These are phyloP conservation scores for Sebastes trivittatus DNA, from an alignment of 2,797 vertebrate genomes.

Conservation along the genomic window DNA sequence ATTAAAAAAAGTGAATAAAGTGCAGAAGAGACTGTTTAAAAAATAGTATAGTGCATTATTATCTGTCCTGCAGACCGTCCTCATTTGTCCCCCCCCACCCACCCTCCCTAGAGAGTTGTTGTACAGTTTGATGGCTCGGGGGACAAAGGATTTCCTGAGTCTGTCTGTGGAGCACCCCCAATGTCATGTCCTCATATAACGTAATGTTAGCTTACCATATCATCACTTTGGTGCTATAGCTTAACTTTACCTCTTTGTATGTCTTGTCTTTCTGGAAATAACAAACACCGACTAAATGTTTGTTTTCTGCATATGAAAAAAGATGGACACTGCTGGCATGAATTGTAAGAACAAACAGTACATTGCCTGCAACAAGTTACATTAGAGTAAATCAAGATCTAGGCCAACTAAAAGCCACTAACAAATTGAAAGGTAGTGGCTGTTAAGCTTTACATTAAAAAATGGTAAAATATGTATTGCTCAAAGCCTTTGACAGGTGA, in stretches of 20 bases:
- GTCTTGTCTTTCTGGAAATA: neutral
- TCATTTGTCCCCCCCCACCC: too few relatives aligned
- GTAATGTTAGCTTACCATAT: too few relatives aligned
- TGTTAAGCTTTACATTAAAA: neutral
- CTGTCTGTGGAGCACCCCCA: too few relatives aligned
- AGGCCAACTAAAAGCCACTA: neutral
- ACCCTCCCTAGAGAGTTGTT: too few relatives aligned
- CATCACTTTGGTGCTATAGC: neutral
- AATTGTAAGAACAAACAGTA: neutral
- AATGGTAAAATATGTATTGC: neutral
- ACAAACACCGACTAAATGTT: neutral
- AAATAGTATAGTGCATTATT: too few relatives aligned
- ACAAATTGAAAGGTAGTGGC: neutral
- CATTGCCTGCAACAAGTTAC: neutral
- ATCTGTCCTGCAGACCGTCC: too few relatives aligned
- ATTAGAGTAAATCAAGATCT: neutral
- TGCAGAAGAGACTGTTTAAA: too few relatives aligned
- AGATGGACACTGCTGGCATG: neutral
- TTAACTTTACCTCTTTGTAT: neutral
- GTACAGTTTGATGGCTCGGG: too few relatives aligned
- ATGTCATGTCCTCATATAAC: neutral
- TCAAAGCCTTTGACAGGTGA: neutral
- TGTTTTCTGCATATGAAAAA: neutral
- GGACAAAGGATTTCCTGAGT: too few relatives aligned
- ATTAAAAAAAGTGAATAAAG: too few relatives aligned